These are phyloP conservation scores for Rhopilema esculentum DNA, from an alignment of 30 jellyfish, hydroid and myxozoan genomes.

Conservation along the genomic window DNA sequence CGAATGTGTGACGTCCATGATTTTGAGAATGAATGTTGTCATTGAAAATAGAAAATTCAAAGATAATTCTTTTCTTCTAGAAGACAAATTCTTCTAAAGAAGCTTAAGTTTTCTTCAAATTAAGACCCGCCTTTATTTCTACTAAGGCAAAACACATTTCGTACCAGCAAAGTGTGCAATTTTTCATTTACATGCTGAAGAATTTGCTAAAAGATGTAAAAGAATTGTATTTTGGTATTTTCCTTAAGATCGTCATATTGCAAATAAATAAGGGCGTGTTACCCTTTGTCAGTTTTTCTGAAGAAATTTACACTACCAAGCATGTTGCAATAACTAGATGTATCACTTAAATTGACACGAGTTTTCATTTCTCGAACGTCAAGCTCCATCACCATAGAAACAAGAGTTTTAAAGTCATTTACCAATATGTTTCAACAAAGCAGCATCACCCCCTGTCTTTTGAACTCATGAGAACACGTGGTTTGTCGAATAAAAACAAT, in stretches of 20 bases:
- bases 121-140: neutral
- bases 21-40: no score
- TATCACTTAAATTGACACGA: slow-evolving; percentile 13
- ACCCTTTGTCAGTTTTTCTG: neutral
- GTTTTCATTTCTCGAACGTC: slow-evolving; percentile 19
- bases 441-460: slow-evolving; percentile 70
- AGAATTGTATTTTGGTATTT: neutral
- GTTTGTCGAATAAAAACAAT: slow-evolving; percentile 60
- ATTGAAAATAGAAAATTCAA: no score
- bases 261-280: neutral
- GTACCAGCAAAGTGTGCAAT: neutral
- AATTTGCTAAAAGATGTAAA: neutral
- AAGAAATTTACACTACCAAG: neutral
- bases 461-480: slow-evolving; percentile 66
- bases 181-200: neutral
- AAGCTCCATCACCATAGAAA: slow-evolving; percentile 53
- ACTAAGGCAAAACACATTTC: neutral
- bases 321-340: neutral
- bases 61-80: no score
- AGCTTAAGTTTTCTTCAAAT: no score
- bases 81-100: no score
- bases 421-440: slow-evolving; percentile 13
- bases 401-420: slow-evolving; percentile 15
- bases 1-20: no score
- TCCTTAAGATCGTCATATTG: neutral